Evolutionary conservation across 1,140 invertebrate genomes (phyloP).

Genomic region (Neodiprion fabricii): DNA sequence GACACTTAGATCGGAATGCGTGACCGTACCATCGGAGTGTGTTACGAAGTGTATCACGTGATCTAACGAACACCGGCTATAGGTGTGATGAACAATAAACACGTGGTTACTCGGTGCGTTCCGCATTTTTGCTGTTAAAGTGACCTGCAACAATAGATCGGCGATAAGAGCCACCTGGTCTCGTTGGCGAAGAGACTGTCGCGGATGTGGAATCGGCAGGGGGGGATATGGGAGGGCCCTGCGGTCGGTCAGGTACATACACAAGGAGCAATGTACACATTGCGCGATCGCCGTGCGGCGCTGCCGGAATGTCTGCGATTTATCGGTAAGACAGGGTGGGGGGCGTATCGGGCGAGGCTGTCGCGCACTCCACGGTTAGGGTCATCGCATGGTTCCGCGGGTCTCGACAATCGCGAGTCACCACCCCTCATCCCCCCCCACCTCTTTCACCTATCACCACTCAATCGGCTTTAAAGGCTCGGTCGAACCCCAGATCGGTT

Average conservation of each 20-base stretch:
- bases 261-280: too few relatives aligned
- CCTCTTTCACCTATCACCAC: constrained; percentile 28
- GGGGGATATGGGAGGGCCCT: neutral
- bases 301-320: too few relatives aligned
- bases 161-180: neutral
- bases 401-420: neutral
- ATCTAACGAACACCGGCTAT: neutral
- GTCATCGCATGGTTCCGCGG: neutral
- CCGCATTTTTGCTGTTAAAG: neutral
- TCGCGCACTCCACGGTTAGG: neutral
- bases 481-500: constrained; percentile 22
- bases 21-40: too few relatives aligned
- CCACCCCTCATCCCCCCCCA: constrained; percentile 21
- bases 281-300: too few relatives aligned
- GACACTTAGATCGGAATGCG: too few relatives aligned
- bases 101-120: neutral
- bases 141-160: neutral
- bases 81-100: neutral
- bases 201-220: neutral
- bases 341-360: constrained; percentile 1
- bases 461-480: constrained; percentile 35
- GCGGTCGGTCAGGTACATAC: too few relatives aligned
- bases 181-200: neutral
- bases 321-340: neutral
- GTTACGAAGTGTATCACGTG: neutral